A percentile compares a stretch with the other conserved stretches of the same genome.
These are phyloP conservation scores for Netelia fuscicornis DNA, from an alignment of 2,888 invertebrate genomes.

Conservation along the genomic window DNA sequence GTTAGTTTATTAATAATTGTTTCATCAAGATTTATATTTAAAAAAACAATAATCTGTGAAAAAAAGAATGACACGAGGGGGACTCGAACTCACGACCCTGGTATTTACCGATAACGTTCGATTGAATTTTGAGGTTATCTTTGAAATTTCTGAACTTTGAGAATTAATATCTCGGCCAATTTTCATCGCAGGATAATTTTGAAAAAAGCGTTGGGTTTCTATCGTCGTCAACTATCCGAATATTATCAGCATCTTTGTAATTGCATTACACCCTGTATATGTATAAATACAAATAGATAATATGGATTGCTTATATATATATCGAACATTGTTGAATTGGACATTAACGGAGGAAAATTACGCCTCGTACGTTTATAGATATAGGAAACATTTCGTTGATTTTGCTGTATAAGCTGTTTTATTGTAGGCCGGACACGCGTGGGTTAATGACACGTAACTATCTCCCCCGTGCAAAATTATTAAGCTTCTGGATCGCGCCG, in stretches of 20 bases:
- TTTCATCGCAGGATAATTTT: background rate
- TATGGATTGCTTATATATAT: constrained; percentile 16
- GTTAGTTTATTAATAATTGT: too few relatives aligned
- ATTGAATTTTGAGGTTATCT: too few relatives aligned
- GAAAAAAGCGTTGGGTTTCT: background rate
- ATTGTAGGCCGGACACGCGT: constrained; percentile 65
- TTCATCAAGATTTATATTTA: too few relatives aligned
- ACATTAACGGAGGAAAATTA: constrained; percentile 39
- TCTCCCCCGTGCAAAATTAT: constrained; percentile 58
- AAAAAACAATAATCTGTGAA: too few relatives aligned
- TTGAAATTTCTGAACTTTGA: too few relatives aligned
- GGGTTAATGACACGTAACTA: constrained; percentile 68
- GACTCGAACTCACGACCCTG: too few relatives aligned
- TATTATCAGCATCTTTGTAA: too few relatives aligned
- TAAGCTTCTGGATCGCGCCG: constrained; percentile 56
- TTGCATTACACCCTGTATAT: background rate
- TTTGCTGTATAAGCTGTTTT: constrained; percentile 44
- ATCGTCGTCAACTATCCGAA: too few relatives aligned
- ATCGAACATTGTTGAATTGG: constrained; percentile 39
- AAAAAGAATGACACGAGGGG: too few relatives aligned
- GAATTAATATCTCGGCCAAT: too few relatives aligned
- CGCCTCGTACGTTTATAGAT: constrained; percentile 8
- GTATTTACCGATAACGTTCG: too few relatives aligned
- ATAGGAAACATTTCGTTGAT: background rate
- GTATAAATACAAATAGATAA: background rate